phyloP scores from a whole-genome alignment of 2,113 vertebrate genomes.

The Percina caprodes region DNA sequence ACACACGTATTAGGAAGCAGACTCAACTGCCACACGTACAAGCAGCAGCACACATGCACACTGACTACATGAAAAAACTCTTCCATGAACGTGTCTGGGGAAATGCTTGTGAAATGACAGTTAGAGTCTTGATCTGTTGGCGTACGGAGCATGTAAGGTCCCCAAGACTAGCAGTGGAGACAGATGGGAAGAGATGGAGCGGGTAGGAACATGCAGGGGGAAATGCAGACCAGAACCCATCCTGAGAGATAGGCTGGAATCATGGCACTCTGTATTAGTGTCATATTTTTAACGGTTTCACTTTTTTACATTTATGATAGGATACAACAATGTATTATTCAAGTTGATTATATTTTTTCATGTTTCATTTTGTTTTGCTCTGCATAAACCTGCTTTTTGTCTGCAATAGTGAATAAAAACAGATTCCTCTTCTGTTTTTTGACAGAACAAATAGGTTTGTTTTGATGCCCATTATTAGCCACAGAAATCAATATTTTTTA shows the following conservation, averaged over 20 bases:
- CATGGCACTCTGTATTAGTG: conserved; percentile 29
- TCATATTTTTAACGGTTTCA: conserved; percentile 28
- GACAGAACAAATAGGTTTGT: conserved; percentile 19
- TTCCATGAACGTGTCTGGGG: conserved; percentile 56
- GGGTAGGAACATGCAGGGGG: conserved; percentile 42
- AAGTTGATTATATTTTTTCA: conserved; percentile 1
- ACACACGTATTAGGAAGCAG: neutral
- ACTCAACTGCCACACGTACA: conserved; percentile 28
- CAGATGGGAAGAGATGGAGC: conserved; percentile 63
- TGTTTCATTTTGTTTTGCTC: conserved; percentile 12
- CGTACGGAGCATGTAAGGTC: conserved; percentile 58
- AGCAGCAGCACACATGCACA: conserved; percentile 28
- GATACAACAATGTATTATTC: conserved; percentile 18
- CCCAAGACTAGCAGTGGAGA: conserved; percentile 43
- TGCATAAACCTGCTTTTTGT: conserved; percentile 3
- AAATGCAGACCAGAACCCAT: conserved; percentile 54
- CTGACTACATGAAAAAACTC: conserved; percentile 70
- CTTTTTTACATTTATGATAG: conserved; percentile 4
- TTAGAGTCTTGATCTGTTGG: conserved; percentile 64
- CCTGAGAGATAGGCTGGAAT: conserved; percentile 32
- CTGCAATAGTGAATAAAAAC: conserved; percentile 24
- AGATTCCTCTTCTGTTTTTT: conserved; percentile 25
- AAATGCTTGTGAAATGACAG: conserved; percentile 66
- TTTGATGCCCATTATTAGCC: conserved; percentile 35
- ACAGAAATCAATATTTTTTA: conserved; percentile 20